Evolutionary conservation across 2,113 vertebrate species (phyloP), one percentile per base, ranked within the genome.

Genomic region (Solenodon paradoxus): DNA sequence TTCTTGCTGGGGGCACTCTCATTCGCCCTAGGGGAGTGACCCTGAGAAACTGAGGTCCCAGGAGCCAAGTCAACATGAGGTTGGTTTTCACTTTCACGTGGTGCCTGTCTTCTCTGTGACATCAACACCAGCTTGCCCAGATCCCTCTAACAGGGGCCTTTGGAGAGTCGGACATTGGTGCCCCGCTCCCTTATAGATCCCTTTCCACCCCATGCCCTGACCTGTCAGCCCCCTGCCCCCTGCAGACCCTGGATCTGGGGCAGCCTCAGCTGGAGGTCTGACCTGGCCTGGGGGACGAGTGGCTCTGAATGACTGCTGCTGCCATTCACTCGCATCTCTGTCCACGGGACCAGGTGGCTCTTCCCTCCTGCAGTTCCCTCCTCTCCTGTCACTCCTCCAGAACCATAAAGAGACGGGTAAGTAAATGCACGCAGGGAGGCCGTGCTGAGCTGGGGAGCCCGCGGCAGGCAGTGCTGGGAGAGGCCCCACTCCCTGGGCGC

Each of bases 241-340:
- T 5, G 12, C 42, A 15, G 45, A 19, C 42, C n/a, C 22, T 24
- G 69, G 28, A 10, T 1, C 11, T 0, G 22, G 38, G 42, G 2
- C 19, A 4, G 20, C 53, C 35, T 22, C 17, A 45, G 4, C 24
- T 0, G 2, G n/a, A 28, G 40, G 19, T 42, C 61, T n/a, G 5
- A 5, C 0, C 0, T 38, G n/a, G 71, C 59, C 59, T 87, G 9
- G 24, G 40, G 0, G 53, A 10, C 2, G 1, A 26, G 8, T 0
- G 59, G 11, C 22, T 63, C 26, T 71, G 72, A 63, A 47, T 28
- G 95, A 94, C 88, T 74, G 95, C 84, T 45, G 45, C 85, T n/a
- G n/a, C n/a, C n/a, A 59, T 8, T 66, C 90, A 28, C 4, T 3
- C 64, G 32, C 15, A 16, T 22, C 55, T 79, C 53, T 22, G n/a